These are phyloP conservation scores for Porphyrio hochstetteri DNA, from an alignment of 2,113 vertebrate species.

Conservation along the genomic window DNA sequence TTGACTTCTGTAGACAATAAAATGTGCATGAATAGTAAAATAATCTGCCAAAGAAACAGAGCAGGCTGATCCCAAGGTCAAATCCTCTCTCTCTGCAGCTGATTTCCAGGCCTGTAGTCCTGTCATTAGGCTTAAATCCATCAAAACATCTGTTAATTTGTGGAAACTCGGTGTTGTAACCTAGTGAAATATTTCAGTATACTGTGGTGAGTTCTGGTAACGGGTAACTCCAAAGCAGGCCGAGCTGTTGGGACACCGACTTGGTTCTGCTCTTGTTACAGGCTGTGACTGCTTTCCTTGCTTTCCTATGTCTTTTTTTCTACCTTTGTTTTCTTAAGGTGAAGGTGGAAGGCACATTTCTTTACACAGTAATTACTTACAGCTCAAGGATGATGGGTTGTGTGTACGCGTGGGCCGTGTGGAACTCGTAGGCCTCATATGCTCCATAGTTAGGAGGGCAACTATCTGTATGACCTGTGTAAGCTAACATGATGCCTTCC, in stretches of 20 bases:
- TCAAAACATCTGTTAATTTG: not conserved
- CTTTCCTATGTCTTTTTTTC: not conserved
- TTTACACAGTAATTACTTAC: not conserved
- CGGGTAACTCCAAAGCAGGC: not conserved
- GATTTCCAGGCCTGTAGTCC: not conserved
- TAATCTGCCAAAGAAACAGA: not conserved
- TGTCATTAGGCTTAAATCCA: not conserved
- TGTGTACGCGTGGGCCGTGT: accelerated
- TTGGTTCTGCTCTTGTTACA: not conserved
- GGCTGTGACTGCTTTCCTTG: not conserved
- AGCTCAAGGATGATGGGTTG: not conserved
- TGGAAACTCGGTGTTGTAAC: not conserved
- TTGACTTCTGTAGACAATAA: not conserved
- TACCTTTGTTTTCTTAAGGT: not conserved
- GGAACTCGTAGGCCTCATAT: not conserved
- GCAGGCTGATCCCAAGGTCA: not conserved
- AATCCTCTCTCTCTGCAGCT: not conserved
- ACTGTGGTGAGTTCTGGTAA: not conserved
- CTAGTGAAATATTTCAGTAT: not conserved
- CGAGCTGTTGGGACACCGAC: not conserved
- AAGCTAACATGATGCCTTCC: not conserved
- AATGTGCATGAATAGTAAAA: not conserved
- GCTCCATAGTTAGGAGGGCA: not conserved
- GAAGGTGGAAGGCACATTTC: not conserved
- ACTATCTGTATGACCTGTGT: not conserved